A percentile compares a stretch with the other conserved stretches of the same genome.
Conservation (phyloP, 2,888 invertebrate genomes). For the Cenopis cana region DNA sequence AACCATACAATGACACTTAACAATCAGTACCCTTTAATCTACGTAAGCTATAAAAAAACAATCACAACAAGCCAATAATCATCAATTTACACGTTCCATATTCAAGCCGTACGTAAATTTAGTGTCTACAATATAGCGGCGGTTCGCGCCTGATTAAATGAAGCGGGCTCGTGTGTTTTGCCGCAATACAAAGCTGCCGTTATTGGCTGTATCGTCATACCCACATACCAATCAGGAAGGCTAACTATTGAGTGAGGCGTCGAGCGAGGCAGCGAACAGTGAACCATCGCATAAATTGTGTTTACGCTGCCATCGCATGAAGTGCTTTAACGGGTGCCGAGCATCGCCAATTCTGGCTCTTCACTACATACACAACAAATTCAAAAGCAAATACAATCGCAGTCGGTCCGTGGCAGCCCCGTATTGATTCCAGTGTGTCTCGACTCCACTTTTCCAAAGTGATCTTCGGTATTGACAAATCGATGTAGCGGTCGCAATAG, state of each 20-base stretch:
- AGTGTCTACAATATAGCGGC: slow-evolving; percentile 8
- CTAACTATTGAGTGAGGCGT: slow-evolving; percentile 51
- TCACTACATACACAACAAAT: slow-evolving; percentile 33
- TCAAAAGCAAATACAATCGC: slow-evolving; percentile 33
- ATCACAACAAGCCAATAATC: not conserved
- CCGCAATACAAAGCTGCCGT: slow-evolving; percentile 49
- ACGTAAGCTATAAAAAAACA: not conserved
- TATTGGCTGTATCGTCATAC: slow-evolving; percentile 51
- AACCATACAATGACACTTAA: no score
- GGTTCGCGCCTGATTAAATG: slow-evolving; percentile 46
- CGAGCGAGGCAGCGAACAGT: slow-evolving; percentile 46
- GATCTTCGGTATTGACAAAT: not conserved
- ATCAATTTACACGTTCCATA: slow-evolving; percentile 3
- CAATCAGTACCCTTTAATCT: not conserved
- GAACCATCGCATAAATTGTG: slow-evolving; percentile 51
- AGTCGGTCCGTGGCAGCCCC: slow-evolving; percentile 9
- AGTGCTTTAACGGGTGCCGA: slow-evolving; percentile 43
- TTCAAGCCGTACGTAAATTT: slow-evolving; percentile 32
- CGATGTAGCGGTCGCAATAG: not conserved
- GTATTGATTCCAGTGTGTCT: slow-evolving; percentile 20
- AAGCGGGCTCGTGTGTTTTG: slow-evolving; percentile 49
- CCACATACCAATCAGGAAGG: slow-evolving; percentile 54
- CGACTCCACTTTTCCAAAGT: not conserved
- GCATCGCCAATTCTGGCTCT: slow-evolving; percentile 31
- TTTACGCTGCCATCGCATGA: slow-evolving; percentile 46